Base-by-base conservation (phyloP, 1,140 invertebrate species). In the Spodoptera frugiperda region DNA sequence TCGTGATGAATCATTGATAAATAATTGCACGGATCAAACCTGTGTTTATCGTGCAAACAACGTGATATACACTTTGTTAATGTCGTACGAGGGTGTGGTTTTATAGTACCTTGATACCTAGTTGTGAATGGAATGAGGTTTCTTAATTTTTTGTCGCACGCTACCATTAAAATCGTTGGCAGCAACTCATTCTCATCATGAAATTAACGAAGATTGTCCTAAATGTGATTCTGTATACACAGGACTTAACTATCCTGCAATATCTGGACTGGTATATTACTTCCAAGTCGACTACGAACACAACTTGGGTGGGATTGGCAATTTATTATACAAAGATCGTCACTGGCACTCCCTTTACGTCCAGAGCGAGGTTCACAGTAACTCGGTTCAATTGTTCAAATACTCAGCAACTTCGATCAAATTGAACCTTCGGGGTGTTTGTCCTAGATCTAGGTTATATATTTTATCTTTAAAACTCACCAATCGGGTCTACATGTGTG, bases 401-500 rank as follows among this genome's bases (percentile, higher is more conserved):
- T 53, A 53, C n/a, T 30, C 39, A 33, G 49, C n/a, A 55, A 71
- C 48, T 55, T 54, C 19, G 15, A 71, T 39, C 68, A 57, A 71
- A 55, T 55, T 25, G 30, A 55, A 44, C 49, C 17, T 33, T 68
- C 12, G 33, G 8, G 8, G 21, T 21, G 30, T 44, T 39, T 39
- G 68, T 71, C 10, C 21, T 19, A 6, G n/a, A 49, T 12, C 11
- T 46, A 19, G 9, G 17, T 12, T 8, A 51, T 15, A 49, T 46
- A 19, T 44, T 12, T 53, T 15, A 67, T 46, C 19, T 51, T 0
- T 65, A 70, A 15, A 70, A 94, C 96, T 95, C 95, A 98, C 98
- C 98, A 85, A 99, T 99, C 57, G 98, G 98, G 95, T 99, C 99
- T 73, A 99, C 98, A 92, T 99, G 97, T 77, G 97, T 96, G 78